Percentiles rank a stretch among this genome's conserved stretches.
phyloP scores from a whole-genome alignment of 2,113 vertebrate species.

The Rattus rattus region DNA sequence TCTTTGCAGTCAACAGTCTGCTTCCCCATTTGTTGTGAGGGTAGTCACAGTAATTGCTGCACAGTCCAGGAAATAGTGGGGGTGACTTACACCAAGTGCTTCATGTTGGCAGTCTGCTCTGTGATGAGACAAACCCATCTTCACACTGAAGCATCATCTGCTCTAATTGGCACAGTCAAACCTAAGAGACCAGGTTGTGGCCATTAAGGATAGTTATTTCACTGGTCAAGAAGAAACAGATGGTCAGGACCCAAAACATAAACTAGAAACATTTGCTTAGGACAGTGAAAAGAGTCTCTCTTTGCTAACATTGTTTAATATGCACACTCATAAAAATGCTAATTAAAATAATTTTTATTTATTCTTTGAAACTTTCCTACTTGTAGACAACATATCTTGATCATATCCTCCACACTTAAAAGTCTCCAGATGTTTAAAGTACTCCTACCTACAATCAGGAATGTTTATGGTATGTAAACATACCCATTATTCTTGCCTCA shows the following conservation, averaged over 20 bases:
- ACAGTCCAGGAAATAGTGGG: not conserved
- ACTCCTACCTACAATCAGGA: not conserved
- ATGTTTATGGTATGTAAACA: conserved; percentile 1
- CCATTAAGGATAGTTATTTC: conserved; percentile 2
- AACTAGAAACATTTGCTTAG: not conserved
- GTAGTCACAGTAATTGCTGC: not conserved
- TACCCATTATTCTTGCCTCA: not conserved
- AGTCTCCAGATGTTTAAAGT: not conserved
- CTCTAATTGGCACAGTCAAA: not conserved
- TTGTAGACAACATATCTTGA: not conserved
- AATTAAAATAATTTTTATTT: not conserved
- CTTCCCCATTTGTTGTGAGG: not conserved
- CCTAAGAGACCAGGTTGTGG: not conserved
- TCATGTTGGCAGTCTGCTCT: not conserved
- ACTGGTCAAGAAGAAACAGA: conserved; percentile 9
- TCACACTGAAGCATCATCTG: not conserved
- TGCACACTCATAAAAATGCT: not conserved
- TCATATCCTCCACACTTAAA: not conserved
- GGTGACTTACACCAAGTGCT: not conserved
- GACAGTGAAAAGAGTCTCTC: not conserved
- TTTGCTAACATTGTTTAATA: not conserved
- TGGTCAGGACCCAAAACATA: not conserved
- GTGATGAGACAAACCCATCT: not conserved
- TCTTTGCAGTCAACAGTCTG: not conserved
- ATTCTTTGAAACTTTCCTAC: not conserved